A percentile compares a stretch with the other conserved stretches of the same genome.
Conservation (phyloP, 2,888 invertebrate genomes). For the Ophraella communa region DNA sequence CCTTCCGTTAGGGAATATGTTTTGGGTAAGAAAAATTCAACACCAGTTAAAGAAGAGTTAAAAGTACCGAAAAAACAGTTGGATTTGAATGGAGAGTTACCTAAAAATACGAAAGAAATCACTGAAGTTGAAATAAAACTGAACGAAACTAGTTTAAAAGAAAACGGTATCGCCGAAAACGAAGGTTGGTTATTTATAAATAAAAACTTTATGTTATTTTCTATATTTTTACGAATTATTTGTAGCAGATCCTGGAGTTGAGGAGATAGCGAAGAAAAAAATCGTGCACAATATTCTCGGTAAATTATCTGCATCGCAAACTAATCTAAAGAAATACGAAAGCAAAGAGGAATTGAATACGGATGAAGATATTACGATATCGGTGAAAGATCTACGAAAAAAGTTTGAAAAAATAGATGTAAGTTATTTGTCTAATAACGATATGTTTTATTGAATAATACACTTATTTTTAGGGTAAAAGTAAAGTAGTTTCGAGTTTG, state of each 20-base stretch:
- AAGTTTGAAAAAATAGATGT: constrained; percentile 50
- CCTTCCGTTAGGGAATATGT: constrained; percentile 47
- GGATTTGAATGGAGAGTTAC: constrained; percentile 27
- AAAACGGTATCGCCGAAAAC: not conserved
- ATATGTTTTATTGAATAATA: not conserved
- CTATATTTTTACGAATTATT: too few relatives aligned
- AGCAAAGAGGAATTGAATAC: constrained; percentile 1
- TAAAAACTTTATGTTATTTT: too few relatives aligned
- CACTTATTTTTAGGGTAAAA: constrained; percentile 34
- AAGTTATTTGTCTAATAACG: constrained; percentile 31
- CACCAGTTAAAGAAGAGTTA: constrained; percentile 35
- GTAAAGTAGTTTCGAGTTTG: constrained; percentile 69
- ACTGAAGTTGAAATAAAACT: not conserved
- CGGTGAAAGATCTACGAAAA: constrained; percentile 51
- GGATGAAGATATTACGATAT: constrained; percentile 38
- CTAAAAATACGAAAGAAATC: not conserved
- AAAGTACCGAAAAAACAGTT: not conserved
- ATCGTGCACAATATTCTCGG: constrained; percentile 45
- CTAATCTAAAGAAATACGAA: not conserved
- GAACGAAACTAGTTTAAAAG: not conserved
- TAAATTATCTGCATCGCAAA: constrained; percentile 48
- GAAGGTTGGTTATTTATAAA: not conserved
- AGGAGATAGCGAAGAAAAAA: constrained; percentile 40
- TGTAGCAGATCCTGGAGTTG: constrained; percentile 32
- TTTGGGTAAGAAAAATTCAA: constrained; percentile 41